These are phyloP conservation scores for Scalopus aquaticus DNA, from an alignment of 2,113 vertebrate genomes.

Conservation along the genomic window DNA sequence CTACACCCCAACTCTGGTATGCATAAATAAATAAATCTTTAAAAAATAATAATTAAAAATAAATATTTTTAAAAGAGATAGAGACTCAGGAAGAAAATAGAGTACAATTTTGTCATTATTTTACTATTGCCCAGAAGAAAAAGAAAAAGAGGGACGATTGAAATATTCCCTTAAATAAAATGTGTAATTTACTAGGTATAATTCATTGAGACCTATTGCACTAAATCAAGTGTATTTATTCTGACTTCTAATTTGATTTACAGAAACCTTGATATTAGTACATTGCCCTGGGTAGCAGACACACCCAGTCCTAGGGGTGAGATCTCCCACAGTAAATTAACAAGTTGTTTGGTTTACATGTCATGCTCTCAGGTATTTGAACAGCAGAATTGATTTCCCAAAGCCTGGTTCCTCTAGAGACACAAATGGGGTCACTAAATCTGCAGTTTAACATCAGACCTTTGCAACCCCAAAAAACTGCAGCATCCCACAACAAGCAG, in stretches of 20 bases:
- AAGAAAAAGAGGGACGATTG: background rate
- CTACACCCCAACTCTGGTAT: too few species aligned
- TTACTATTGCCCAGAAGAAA: background rate
- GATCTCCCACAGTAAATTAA: conserved; percentile 12
- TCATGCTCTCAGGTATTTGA: conserved; percentile 40
- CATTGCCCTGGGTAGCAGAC: background rate
- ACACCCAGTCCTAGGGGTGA: background rate
- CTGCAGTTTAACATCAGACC: background rate
- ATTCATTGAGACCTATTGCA: background rate
- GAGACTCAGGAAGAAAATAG: background rate
- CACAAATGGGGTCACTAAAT: background rate
- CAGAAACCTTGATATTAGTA: background rate
- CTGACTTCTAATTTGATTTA: conserved; percentile 27
- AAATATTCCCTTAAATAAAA: background rate
- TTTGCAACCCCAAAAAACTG: background rate
- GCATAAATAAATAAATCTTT: too few species aligned
- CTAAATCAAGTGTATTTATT: background rate
- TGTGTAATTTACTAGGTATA: background rate
- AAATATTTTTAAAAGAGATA: too few species aligned
- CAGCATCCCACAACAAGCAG: background rate
- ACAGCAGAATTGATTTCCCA: conserved; percentile 16
- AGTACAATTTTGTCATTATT: background rate
- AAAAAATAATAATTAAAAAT: too few species aligned
- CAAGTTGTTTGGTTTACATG: conserved; percentile 30
- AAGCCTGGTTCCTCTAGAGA: background rate